Evolutionary conservation across 1,140 invertebrate genomes (phyloP).

Genomic region (Caerostris extrusa): DNA sequence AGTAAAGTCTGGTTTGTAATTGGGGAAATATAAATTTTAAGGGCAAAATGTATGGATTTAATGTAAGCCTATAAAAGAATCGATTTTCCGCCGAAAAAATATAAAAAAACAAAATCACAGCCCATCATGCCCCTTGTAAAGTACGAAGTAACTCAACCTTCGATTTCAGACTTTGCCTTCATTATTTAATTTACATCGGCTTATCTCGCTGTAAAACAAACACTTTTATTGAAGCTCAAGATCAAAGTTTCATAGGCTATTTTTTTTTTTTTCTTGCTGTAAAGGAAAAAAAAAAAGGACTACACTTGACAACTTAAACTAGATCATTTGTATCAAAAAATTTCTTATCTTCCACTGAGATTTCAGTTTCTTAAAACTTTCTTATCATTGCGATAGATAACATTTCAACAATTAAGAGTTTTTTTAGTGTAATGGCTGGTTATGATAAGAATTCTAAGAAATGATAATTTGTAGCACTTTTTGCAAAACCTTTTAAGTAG

Average conservation of each 20-base stretch:
- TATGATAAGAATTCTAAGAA: not conserved
- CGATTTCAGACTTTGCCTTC: slow-evolving; percentile 5
- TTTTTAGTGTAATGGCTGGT: too few relatives aligned
- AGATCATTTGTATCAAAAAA: not conserved
- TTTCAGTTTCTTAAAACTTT: not conserved
- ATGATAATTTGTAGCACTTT: not conserved
- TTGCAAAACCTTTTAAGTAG: too few relatives aligned
- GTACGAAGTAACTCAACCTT: not conserved
- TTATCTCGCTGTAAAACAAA: not conserved
- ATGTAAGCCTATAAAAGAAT: too few relatives aligned
- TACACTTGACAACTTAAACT: not conserved
- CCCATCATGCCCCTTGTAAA: not conserved
- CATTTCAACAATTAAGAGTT: not conserved
- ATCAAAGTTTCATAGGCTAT: not conserved
- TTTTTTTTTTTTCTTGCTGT: not conserved
- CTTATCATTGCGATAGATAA: not conserved
- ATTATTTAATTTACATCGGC: not conserved
- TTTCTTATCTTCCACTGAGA: not conserved
- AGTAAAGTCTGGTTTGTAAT: too few relatives aligned
- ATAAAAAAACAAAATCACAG: not conserved
- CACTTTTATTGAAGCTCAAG: not conserved
- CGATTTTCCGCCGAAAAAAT: too few relatives aligned
- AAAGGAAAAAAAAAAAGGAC: not conserved
- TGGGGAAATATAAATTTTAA: too few relatives aligned
- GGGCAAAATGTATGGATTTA: too few relatives aligned